phyloP scores from a whole-genome alignment of 2,113 vertebrate genomes.

The Silurus asotus region DNA sequence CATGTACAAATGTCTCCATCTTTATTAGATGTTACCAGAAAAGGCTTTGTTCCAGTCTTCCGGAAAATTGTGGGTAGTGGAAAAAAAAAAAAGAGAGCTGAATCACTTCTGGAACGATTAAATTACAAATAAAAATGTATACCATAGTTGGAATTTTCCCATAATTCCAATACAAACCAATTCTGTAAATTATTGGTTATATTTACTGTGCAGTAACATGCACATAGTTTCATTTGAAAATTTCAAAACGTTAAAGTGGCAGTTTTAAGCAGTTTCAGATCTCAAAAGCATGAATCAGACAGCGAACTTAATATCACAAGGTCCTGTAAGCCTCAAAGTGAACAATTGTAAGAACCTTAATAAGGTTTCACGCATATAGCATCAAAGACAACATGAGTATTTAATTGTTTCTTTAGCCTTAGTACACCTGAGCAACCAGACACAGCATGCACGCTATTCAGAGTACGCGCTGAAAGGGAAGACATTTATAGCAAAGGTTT shows the following conservation, averaged over 20 bases:
- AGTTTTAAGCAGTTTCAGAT: background rate
- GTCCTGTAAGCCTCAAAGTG: background rate
- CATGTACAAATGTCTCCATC: background rate
- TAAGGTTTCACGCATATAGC: background rate
- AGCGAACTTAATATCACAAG: background rate
- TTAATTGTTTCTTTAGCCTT: background rate
- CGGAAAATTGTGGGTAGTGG: background rate
- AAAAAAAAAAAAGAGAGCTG: background rate
- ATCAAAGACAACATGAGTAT: background rate
- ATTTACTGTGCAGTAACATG: background rate
- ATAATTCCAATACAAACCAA: background rate
- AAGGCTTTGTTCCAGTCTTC: background rate
- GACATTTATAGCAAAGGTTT: background rate
- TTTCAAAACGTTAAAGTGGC: background rate
- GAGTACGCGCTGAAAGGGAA: background rate
- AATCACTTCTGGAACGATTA: background rate
- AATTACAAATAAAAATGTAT: background rate
- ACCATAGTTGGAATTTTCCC: background rate
- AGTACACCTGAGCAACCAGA: background rate
- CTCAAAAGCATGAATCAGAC: background rate
- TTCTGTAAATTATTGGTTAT: background rate
- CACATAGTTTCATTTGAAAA: background rate
- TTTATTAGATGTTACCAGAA: background rate
- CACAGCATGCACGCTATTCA: background rate
- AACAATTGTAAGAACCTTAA: background rate